Evolutionary conservation across 2,113 vertebrate genomes (phyloP), one percentile per base, ranked within the genome.

Genomic region (Pteropus alecto): DNA sequence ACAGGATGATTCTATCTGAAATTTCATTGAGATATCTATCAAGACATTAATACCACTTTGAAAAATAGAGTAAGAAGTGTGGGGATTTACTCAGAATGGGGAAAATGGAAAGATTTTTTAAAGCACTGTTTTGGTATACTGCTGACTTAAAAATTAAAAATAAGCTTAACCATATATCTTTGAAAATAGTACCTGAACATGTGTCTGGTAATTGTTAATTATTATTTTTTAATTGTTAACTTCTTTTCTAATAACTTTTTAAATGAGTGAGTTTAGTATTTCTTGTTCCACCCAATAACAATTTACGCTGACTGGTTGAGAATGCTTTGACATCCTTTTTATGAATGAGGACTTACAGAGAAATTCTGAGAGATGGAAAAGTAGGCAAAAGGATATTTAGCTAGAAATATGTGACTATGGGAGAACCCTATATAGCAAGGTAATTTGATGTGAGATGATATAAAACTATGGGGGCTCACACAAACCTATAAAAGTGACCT

Each of bases 221-320:
- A 35, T 60, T 73, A 38, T 5, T 5, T 60, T 84, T 96, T 65
- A 38, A 67, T 67, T 43, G 30, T 41, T 81, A 74, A 54, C 61
- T 63, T 96, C 4, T 95, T 74, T 89, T 87, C 51, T 83, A 61
- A 54, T 78, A 60, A 84, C n/a, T 96, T 95, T n/a, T 95, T 76
- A 12, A 68, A 74, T 88, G 28, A 67, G 2, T 85, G n/a, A 74
- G 7, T 43, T 86, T 82, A 48, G 33, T 83, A 54, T 90, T 28
- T 43, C 22, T 63, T 82, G 10, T 87, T 6, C 43, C 28, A 67
- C 61, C 33, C 16, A 63, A 6, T 93, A 77, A 92, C 38, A 71
- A 15, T 78, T 48, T 78, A 77, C 73, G 70, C 54, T 89, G 48
- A 58, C 41, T 73, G 35, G 58, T 15, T 89, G 24, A 90, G 48